Conservation (phyloP, 2,888 invertebrate genomes). For the Brenthis hecate region DNA sequence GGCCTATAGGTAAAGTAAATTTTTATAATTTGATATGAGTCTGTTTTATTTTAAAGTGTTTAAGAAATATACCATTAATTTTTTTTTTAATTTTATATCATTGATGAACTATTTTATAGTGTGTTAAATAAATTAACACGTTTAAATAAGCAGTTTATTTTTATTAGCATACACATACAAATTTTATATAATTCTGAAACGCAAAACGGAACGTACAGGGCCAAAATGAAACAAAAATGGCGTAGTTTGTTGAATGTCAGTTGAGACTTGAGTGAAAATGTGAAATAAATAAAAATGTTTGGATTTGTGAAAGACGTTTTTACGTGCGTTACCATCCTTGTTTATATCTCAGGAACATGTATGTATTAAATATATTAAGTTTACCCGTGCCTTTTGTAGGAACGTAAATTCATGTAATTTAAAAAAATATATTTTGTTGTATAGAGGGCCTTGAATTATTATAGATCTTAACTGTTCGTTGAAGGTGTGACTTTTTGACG, state of each 20-base stretch:
- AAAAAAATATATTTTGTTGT: constrained; percentile 3
- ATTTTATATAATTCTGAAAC: neutral
- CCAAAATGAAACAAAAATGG: constrained; percentile 70
- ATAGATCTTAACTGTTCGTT: constrained; percentile 33
- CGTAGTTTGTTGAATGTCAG: constrained; percentile 66
- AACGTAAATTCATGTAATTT: neutral
- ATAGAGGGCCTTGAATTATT: constrained; percentile 35
- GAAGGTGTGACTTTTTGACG: constrained; percentile 26
- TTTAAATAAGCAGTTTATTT: too few species aligned
- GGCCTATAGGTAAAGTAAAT: too few species aligned
- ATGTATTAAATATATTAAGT: constrained; percentile 49
- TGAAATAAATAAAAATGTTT: constrained; percentile 76
- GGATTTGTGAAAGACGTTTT: constrained; percentile 55
- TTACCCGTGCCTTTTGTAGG: neutral
- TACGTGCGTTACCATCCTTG: constrained; percentile 55
- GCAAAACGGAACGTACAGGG: constrained; percentile 31
- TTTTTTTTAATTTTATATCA: too few species aligned
- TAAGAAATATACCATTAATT: too few species aligned
- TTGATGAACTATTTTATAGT: neutral
- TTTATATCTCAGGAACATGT: constrained; percentile 61
- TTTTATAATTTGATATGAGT: neutral
- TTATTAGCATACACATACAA: too few species aligned
- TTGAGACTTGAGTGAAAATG: constrained; percentile 63
- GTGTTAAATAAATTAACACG: neutral
- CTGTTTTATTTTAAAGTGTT: too few species aligned